These are phyloP conservation scores for Leptogaster cylindrica DNA, from an alignment of 2,888 invertebrate genomes.

Conservation along the genomic window DNA sequence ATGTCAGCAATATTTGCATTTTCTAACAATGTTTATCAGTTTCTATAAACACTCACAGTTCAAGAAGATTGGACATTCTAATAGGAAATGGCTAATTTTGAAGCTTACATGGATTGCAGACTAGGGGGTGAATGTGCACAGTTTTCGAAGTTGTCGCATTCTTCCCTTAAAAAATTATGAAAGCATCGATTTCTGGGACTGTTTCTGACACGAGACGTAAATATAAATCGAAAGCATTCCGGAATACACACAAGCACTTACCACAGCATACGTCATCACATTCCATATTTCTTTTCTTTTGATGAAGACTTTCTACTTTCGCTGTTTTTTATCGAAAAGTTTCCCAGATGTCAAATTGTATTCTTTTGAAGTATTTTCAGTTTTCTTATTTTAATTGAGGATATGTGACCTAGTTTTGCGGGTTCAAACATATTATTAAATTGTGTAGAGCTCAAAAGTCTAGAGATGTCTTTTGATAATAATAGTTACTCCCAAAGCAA, in stretches of 20 bases:
- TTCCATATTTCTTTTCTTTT: constrained; percentile 10
- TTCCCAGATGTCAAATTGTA: constrained; percentile 19
- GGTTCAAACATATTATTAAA: too few relatives aligned
- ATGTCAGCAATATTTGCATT: too few relatives aligned
- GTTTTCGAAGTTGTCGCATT: background rate
- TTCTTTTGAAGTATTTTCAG: too few relatives aligned
- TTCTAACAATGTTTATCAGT: constrained; percentile 24
- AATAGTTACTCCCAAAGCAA: too few relatives aligned
- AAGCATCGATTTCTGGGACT: constrained; percentile 7
- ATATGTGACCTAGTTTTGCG: too few relatives aligned
- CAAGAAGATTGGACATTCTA: background rate
- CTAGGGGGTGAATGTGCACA: constrained; percentile 6
- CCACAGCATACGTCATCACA: background rate
- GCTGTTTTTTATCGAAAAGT: background rate
- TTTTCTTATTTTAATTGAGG: too few relatives aligned
- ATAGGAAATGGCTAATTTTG: constrained; percentile 14
- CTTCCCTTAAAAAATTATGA: constrained; percentile 5
- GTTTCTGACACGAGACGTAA: constrained; percentile 13
- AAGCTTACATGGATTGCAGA: background rate
- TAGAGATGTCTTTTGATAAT: too few relatives aligned
- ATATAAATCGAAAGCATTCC: background rate
- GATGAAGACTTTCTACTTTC: background rate
- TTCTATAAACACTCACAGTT: background rate
- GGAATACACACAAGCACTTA: background rate
- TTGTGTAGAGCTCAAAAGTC: too few relatives aligned